Evolutionary conservation across 2,113 vertebrate species (phyloP).

Genomic region (Lynx canadensis): DNA sequence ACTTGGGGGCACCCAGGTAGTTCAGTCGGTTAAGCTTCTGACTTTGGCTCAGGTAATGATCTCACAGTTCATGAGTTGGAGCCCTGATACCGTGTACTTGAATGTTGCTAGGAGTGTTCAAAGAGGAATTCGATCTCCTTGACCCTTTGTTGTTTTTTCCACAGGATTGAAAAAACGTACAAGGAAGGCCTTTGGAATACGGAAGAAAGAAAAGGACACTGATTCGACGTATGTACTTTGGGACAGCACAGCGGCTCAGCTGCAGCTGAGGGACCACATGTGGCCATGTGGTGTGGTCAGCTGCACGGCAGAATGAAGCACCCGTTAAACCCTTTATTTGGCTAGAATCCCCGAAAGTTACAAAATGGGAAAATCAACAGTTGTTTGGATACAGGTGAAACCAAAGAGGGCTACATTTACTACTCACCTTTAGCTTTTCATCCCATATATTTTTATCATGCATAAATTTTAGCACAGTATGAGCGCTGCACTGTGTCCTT

Average conservation of each 20-base stretch:
- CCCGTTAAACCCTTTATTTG: not conserved
- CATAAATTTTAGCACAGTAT: not conserved
- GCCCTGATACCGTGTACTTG: not conserved
- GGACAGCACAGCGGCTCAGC: not conserved
- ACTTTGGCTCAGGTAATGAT: no score
- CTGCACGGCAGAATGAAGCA: not conserved
- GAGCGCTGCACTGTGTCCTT: not conserved
- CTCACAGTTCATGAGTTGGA: no score
- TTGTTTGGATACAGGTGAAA: not conserved
- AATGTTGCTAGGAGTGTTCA: not conserved
- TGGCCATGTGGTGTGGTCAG: not conserved
- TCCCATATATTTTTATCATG: not conserved
- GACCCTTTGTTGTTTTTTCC: constrained; percentile 50
- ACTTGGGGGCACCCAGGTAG: not conserved
- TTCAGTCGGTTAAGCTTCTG: no score
- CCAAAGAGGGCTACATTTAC: not conserved
- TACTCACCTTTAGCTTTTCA: not conserved
- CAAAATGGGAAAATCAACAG: not conserved
- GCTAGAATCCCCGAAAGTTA: not conserved
- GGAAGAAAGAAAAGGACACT: constrained; percentile 97
- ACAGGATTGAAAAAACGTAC: constrained; percentile 99
- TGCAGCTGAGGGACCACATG: not conserved
- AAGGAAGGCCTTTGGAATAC: constrained; percentile 97
- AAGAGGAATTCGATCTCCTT: not conserved
- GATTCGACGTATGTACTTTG: constrained; percentile 93